Base-by-base conservation (phyloP, 2,888 invertebrate species). In the Acronicta psi region DNA sequence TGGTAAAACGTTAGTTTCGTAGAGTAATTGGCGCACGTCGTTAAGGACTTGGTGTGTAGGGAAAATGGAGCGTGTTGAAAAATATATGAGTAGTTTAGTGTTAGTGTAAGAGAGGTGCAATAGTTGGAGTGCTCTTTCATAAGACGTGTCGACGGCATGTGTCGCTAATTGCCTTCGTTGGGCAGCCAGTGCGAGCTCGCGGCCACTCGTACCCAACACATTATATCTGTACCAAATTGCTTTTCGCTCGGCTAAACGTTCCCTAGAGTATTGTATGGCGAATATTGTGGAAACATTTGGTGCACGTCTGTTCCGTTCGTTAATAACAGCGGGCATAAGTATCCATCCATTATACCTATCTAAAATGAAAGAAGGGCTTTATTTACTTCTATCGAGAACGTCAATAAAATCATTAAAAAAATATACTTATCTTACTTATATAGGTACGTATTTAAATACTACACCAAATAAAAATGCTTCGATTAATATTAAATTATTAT, bases 81-180 rank as follows among this genome's bases (percentile, higher is more conserved):
- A 79, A 79, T 78, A 63, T 69, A 80, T 73, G 73, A 74, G 71
- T 66, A 75, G 70, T 69, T 73, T 75, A 66, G 64, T 59, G 69
- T 73, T 65, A 73, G 72, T 60, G 50, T 34, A 45, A 44, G 59
- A 75, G 66, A 76, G 61, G 65, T 66, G 74, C 69, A 79, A 81
- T 85, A 85, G 83, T 81, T 80, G 73, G 69, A 82, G 79, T 73
- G 77, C 77, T 69, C 76, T 82, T 77, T 75, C 68, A 71, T 59
- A 78, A 78, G 81, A 71, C 74, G 79, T 80, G 86, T 81, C 77
- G 83, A 81, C 84, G 83, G 83, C 89, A 86, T 86, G 83, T 90
- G 90, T 80, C 82, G 69, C 87, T 90, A 91, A 92, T 91, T 90
- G 89, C 86, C 85, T 82, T 83, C 83, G 82, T 84, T 84, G 85